phyloP scores from a whole-genome alignment of 2,113 vertebrate species.

The Abramis brama region DNA sequence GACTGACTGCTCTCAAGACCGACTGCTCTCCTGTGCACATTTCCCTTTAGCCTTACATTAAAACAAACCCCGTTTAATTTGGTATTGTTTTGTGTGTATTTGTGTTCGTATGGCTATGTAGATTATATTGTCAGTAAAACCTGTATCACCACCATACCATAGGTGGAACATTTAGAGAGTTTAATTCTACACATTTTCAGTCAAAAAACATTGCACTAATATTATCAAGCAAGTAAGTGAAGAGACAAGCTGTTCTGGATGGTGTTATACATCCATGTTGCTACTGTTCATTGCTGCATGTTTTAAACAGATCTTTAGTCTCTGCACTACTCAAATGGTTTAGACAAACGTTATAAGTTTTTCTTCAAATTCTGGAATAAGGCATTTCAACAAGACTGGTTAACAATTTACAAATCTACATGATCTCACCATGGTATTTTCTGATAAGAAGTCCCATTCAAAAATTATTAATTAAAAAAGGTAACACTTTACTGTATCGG shows the following conservation, averaged over 20 bases:
- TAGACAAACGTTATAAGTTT: not conserved
- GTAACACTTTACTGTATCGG: not conserved
- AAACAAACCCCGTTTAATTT: conserved; percentile 15
- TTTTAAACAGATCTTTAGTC: too few species aligned
- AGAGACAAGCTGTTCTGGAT: not conserved
- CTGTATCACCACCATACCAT: not conserved
- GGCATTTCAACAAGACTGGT: not conserved
- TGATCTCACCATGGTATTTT: not conserved
- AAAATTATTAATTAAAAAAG: not conserved
- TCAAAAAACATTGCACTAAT: not conserved
- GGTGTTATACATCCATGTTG: not conserved
- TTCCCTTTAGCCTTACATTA: conserved; percentile 21
- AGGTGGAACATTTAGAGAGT: not conserved
- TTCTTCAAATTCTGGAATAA: not conserved
- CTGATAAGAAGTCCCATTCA: not conserved
- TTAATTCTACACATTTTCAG: not conserved
- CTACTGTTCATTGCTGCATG: too few species aligned
- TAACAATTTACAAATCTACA: not conserved
- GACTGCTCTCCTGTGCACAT: conserved; percentile 24
- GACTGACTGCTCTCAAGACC: not conserved
- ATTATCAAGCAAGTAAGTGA: not conserved
- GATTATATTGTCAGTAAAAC: not conserved
- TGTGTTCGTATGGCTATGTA: conserved; percentile 22
- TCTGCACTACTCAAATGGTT: not conserved
- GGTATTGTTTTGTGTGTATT: conserved; percentile 44